Evolutionary conservation across 2,797 vertebrate genomes (phyloP).

Genomic region (Zalophus californianus): DNA sequence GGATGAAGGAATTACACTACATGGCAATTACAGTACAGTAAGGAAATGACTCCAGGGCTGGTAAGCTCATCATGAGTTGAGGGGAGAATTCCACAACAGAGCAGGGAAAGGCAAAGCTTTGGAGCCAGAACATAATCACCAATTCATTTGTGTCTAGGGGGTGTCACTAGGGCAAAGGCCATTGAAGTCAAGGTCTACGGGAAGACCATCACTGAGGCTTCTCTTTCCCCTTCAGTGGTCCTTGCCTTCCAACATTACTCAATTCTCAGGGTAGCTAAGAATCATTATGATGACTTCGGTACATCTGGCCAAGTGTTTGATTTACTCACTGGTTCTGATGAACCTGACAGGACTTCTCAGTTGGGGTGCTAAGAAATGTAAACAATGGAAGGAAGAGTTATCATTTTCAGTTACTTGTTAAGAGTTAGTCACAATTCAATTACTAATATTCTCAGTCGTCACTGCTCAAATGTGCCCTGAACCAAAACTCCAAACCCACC

Average conservation of each 20-base stretch:
- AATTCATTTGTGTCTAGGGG: background rate
- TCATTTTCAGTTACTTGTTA: background rate
- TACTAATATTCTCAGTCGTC: background rate
- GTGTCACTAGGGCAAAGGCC: background rate
- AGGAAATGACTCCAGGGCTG: conserved; percentile 66
- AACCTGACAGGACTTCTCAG: background rate
- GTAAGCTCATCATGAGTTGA: conserved; percentile 60
- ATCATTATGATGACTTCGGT: background rate
- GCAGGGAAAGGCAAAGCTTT: background rate
- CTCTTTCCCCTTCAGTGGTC: background rate
- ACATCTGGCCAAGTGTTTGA: background rate
- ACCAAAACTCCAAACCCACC: background rate
- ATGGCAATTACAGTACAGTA: conserved; percentile 59
- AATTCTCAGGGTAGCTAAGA: background rate
- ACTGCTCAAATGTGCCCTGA: background rate
- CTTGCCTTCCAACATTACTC: background rate
- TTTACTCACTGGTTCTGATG: background rate
- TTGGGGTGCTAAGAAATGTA: background rate
- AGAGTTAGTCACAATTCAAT: background rate
- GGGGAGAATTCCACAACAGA: background rate
- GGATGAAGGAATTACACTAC: conserved; percentile 68
- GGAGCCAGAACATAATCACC: background rate
- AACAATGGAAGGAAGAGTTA: background rate
- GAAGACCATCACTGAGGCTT: background rate
- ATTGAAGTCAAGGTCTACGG: background rate